These are phyloP conservation scores for Lasioglossum lativentre DNA, from an alignment of 2,888 invertebrate species.

Conservation along the genomic window DNA sequence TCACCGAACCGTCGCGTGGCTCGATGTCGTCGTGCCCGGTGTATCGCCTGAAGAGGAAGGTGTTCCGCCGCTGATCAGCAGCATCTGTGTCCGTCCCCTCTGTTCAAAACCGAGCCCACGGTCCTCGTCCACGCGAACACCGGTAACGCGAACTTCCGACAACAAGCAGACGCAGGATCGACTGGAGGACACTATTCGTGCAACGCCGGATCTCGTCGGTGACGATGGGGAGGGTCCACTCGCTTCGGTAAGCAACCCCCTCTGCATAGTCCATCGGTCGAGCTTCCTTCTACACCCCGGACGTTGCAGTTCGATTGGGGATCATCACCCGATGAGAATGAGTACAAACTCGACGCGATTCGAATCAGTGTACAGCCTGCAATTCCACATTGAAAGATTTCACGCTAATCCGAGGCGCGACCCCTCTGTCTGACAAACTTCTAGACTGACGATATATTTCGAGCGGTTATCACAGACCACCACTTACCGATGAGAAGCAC, in stretches of 20 bases:
- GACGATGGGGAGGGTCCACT: constrained; percentile 75
- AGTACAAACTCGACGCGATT: not conserved
- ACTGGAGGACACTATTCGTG: not conserved
- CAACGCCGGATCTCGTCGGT: not conserved
- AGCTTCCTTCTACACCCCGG: not conserved
- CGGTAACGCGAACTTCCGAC: not conserved
- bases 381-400: not conserved
- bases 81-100: not conserved
- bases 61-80: constrained; percentile 7
- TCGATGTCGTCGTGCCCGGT: constrained; percentile 75
- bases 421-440: not conserved
- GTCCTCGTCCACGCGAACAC: not conserved
- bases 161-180: not conserved
- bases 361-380: not conserved
- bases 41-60: constrained; percentile 57
- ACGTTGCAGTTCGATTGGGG: not conserved
- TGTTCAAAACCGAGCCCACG: not conserved
- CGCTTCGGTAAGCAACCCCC: constrained; percentile 72
- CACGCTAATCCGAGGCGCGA: not conserved
- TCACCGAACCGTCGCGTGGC: constrained; percentile 72
- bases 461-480: not conserved
- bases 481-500: no score
- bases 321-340: not conserved
- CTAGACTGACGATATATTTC: not conserved
- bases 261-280: not conserved